These are phyloP conservation scores for Diachrysia chrysitis DNA, from an alignment of 2,888 invertebrate species.

Conservation along the genomic window DNA sequence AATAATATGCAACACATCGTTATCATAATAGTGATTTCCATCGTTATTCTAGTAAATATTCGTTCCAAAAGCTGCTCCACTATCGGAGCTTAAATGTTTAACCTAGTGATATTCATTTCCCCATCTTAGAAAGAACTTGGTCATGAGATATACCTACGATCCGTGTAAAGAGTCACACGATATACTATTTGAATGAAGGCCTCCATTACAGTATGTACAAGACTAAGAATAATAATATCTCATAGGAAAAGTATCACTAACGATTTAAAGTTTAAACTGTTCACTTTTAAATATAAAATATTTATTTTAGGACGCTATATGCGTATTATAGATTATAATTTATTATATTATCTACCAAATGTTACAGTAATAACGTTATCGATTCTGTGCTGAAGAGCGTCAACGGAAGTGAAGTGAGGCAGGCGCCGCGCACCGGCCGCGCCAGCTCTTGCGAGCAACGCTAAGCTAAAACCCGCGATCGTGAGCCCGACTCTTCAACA, in stretches of 20 bases:
- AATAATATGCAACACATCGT: conserved; percentile 50
- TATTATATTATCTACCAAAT: conserved; percentile 39
- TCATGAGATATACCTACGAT: conserved; percentile 76
- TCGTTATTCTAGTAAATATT: conserved; percentile 63
- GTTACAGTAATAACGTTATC: conserved; percentile 38
- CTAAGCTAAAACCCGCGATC: conserved; percentile 18
- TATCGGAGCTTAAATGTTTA: conserved; percentile 67
- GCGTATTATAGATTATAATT: conserved; percentile 42
- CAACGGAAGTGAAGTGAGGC: conserved; percentile 9
- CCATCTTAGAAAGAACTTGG: conserved; percentile 79
- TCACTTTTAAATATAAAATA: conserved; percentile 56
- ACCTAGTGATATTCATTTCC: conserved; percentile 78
- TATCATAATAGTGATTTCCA: conserved; percentile 35
- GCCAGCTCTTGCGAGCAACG: conserved; percentile 15
- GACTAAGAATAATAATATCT: conserved; percentile 67
- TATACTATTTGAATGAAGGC: conserved; percentile 82
- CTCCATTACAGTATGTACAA: conserved; percentile 81
- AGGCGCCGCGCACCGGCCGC: conserved; percentile 24
- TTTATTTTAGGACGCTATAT: conserved; percentile 40
- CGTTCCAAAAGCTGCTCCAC: conserved; percentile 66
- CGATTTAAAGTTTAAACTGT: conserved; percentile 62
- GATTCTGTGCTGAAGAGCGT: conserved; percentile 40
- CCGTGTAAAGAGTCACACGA: conserved; percentile 62
- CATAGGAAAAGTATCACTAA: conserved; percentile 78
- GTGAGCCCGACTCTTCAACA: conserved; percentile 49